These are phyloP conservation scores for Andrena flavipes DNA, from an alignment of 2,888 invertebrate genomes.

Conservation along the genomic window DNA sequence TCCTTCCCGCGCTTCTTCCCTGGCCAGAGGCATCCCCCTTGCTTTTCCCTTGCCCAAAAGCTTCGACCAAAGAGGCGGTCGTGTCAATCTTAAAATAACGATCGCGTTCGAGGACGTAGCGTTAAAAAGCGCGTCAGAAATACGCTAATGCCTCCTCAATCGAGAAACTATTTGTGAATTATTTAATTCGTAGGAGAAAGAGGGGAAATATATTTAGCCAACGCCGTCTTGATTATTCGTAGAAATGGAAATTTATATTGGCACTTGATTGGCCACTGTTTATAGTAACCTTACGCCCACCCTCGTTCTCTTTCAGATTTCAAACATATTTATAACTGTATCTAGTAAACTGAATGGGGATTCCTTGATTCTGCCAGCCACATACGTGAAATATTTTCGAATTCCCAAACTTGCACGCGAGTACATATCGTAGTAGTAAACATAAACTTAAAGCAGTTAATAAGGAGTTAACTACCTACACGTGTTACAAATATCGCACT, in stretches of 20 bases:
- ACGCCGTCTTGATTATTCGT: neutral
- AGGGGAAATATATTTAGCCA: neutral
- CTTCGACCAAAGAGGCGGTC: slow-evolving; percentile 12
- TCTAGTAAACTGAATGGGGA: too few relatives aligned
- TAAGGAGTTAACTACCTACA: too few relatives aligned
- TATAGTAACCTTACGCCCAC: too few relatives aligned
- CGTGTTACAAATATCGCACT: too few relatives aligned
- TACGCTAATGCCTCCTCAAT: neutral
- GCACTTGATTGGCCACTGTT: too few relatives aligned
- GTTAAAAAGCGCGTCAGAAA: neutral
- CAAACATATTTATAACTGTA: too few relatives aligned
- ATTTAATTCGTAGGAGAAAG: neutral
- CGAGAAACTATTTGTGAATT: neutral
- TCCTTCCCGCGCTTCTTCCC: neutral
- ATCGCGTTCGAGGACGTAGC: slow-evolving; percentile 35
- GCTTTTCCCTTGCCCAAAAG: neutral
- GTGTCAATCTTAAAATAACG: slow-evolving; percentile 57
- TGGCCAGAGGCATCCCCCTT: neutral
- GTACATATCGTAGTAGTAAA: too few relatives aligned
- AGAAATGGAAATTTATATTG: too few relatives aligned
- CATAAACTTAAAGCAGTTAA: too few relatives aligned
- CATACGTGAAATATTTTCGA: neutral
- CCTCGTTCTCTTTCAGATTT: too few relatives aligned
- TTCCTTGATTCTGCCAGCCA: too few relatives aligned
- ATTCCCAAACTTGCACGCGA: neutral